Percentiles rank a stretch among this genome's conserved stretches.
These are phyloP conservation scores for Acronicta aceris DNA, from an alignment of 2,888 invertebrate species.

Conservation along the genomic window DNA sequence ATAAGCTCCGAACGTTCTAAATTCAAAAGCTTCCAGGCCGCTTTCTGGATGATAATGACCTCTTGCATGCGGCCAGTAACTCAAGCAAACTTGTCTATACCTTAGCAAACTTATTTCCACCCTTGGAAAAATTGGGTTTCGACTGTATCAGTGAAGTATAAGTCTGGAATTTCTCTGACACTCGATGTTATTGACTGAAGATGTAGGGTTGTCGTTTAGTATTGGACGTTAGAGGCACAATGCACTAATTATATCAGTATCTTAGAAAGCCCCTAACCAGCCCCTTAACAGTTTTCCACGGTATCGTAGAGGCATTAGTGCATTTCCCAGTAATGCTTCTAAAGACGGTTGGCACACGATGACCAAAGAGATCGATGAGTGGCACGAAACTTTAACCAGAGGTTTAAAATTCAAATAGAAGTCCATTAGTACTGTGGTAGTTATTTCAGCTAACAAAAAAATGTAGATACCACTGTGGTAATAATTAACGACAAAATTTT, in stretches of 20 bases:
- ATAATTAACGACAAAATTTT: no score
- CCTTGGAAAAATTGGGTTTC: not conserved
- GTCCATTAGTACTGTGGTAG: no score
- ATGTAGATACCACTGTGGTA: no score
- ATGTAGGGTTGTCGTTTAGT: slow-evolving; percentile 59
- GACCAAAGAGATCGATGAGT: slow-evolving; percentile 74
- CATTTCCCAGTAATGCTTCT: slow-evolving; percentile 87
- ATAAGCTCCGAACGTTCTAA: slow-evolving; percentile 71
- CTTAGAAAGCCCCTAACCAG: slow-evolving; percentile 88
- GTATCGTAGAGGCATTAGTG: slow-evolving; percentile 87
- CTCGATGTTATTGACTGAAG: slow-evolving; percentile 21
- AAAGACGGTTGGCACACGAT: slow-evolving; percentile 85
- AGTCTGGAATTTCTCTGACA: slow-evolving; percentile 54
- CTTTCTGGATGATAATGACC: slow-evolving; percentile 82
- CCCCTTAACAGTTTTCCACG: slow-evolving; percentile 89
- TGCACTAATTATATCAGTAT: slow-evolving; percentile 88
- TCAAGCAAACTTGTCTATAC: slow-evolving; percentile 77
- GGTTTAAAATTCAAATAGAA: slow-evolving; percentile 1
- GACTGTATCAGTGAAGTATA: slow-evolving; percentile 40
- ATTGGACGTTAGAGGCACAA: slow-evolving; percentile 81
- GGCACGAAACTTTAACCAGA: slow-evolving; percentile 52
- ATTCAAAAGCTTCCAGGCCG: slow-evolving; percentile 74
- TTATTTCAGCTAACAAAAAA: no score
- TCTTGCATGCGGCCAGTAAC: slow-evolving; percentile 79
- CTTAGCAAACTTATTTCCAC: slow-evolving; percentile 54